Base-by-base conservation (phyloP, 2,888 invertebrate species). In the Caenorhabditis imperialis region DNA sequence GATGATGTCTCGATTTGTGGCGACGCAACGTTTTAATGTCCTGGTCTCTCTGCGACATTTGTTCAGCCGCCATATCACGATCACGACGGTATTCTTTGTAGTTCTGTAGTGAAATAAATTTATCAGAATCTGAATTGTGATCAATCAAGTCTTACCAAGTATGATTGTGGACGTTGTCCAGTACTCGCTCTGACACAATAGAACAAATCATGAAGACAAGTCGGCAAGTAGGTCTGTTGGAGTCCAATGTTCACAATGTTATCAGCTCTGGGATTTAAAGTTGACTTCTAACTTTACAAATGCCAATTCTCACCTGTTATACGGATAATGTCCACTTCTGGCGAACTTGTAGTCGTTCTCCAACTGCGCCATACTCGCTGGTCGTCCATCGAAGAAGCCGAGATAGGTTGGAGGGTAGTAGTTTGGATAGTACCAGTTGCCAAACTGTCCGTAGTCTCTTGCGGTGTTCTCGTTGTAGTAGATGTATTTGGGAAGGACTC, bases 131-230 rank as follows among this genome's bases (percentile, higher is more conserved):
- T 12, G 27, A 37, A 42, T n/a, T 22, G 45, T 27, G 16, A 33
- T 6, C 30, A 3, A 16, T n/a, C 20, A 10, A 25, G 16, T 40
- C 40, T 42, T 3, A 67, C 74, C 74, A 74, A 57, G 58, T 75
- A 75, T 3, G 69, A 51, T 40, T 69, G 53, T 20, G 74, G 62
- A 16, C 74, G 44, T 37, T 76, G 75, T 4, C 75, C 70, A 30
- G 54, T 55, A 22, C 67, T 60, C 0, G 83, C 83, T 12, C 83
- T 50, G 14, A 84, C 81, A 53, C 84, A 84, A 48, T 83, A 84
- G 78, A 84, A 84, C 27, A 84, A 53, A 70, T 84, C 84, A 44
- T 84, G 84, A 18, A 84, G 79, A 47, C 84, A 84, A 8, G 84
- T 84, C 8, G 84, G 84, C 12, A 83, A 67, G 25, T 75, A 79